These are phyloP conservation scores for Hydractinia symbiolongicarpus DNA, from an alignment of 30 jellyfish, hydroid and myxozoan genomes.

Conservation along the genomic window DNA sequence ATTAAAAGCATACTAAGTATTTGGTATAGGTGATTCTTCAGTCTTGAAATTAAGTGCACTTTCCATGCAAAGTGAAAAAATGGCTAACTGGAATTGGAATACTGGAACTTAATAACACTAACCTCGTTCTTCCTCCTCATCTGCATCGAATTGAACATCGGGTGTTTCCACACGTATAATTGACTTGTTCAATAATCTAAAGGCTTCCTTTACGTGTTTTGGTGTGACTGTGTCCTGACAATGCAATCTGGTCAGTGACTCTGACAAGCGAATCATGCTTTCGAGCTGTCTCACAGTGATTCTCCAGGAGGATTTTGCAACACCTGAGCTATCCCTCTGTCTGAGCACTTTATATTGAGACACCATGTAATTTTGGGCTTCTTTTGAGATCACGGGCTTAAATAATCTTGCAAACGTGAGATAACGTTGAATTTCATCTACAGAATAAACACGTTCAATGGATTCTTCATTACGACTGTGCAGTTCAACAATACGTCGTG, in stretches of 20 bases:
- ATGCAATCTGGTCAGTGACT: constrained; percentile 94
- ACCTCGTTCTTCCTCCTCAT: constrained; percentile 40
- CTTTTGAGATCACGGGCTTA: constrained; percentile 91
- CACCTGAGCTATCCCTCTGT: constrained; percentile 86
- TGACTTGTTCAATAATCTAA: constrained; percentile 78
- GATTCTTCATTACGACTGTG: constrained; percentile 84
- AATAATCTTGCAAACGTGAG: constrained; percentile 92
- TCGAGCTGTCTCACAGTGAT: constrained; percentile 97
- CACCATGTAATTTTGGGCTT: constrained; percentile 92
- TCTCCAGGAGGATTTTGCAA: constrained; percentile 94
- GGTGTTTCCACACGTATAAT: constrained; percentile 98
- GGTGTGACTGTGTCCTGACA: constrained; percentile 93
- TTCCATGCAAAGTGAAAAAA: too few relatives aligned
- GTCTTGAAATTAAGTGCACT: too few relatives aligned
- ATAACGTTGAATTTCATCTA: constrained; percentile 74
- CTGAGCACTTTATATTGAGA: constrained; percentile 87
- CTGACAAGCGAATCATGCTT: constrained; percentile 96
- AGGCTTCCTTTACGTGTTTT: constrained; percentile 98
- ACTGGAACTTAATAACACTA: too few relatives aligned
- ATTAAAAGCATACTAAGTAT: too few relatives aligned
- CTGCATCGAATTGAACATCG: constrained; percentile 88
- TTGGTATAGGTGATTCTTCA: too few relatives aligned
- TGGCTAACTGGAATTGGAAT: too few relatives aligned
- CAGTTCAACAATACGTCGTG: constrained; percentile 86
- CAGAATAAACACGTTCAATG: constrained; percentile 75